Evolutionary conservation across 2,113 vertebrate species (phyloP).

Genomic region (Nothobranchius furzeri): DNA sequence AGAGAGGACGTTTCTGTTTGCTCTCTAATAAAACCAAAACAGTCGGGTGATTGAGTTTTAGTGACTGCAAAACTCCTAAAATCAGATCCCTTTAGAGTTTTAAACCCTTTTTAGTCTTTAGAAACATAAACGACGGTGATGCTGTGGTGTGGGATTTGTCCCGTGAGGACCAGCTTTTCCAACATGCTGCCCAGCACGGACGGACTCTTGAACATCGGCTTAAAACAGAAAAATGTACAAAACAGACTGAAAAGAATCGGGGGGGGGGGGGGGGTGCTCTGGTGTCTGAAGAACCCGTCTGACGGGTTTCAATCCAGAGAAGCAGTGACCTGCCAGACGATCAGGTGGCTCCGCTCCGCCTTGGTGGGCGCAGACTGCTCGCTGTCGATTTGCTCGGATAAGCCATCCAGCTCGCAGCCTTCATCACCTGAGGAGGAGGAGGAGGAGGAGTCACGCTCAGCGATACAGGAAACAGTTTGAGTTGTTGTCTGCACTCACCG

Average conservation of each 20-base stretch:
- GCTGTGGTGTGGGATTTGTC: too few relatives aligned
- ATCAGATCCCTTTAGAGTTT: too few relatives aligned
- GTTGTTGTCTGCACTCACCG: constrained; percentile 77
- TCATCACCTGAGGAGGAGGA: constrained; percentile 85
- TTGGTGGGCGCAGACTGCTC: constrained; percentile 87
- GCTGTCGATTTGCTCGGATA: constrained; percentile 75
- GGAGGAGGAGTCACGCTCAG: constrained; percentile 19
- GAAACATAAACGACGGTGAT: too few relatives aligned
- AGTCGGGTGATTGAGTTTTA: too few relatives aligned
- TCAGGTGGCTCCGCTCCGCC: constrained; percentile 95
- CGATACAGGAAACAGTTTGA: not conserved
- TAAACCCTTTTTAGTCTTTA: too few relatives aligned
- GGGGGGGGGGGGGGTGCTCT: constrained; percentile 15
- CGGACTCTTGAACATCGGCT: constrained; percentile 35
- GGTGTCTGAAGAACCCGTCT: constrained; percentile 42
- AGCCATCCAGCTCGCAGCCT: constrained; percentile 88
- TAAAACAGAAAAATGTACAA: constrained; percentile 64
- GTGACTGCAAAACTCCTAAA: too few relatives aligned
- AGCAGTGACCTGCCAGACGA: constrained; percentile 95
- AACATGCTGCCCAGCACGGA: constrained; percentile 33
- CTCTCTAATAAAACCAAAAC: too few relatives aligned
- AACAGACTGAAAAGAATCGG: constrained; percentile 63
- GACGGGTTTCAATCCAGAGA: constrained; percentile 82
- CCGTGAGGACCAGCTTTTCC: not conserved
- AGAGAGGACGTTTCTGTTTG: too few relatives aligned